Evolutionary conservation across 2,797 vertebrate genomes (phyloP), one percentile per base, ranked within the genome.

Genomic region (Melanotaenia maccullochi): DNA sequence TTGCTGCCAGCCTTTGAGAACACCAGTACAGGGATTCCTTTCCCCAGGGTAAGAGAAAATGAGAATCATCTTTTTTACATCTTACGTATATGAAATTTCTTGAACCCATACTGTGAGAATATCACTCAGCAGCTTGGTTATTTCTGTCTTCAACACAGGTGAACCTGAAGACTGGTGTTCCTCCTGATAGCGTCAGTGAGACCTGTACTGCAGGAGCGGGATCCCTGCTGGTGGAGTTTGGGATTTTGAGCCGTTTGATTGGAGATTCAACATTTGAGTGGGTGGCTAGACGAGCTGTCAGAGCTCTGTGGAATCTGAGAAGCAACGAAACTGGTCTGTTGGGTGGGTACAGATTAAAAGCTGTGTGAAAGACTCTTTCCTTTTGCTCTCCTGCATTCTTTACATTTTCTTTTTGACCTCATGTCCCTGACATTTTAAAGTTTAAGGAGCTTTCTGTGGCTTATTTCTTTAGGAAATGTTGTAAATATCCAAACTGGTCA

Each of bases 401-500:
- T 67, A 7, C 60, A 7, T 0, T 59, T 55, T 44, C 4, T 54
- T 57, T 12, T 62, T 1, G 18, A 18, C 12, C 3, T 32, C 13
- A 24, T 32, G 33, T 20, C 3, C 2, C 0, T 18, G 1, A 9
- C 5, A 7, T 28, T 20, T n/a, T 35, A 14, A 38, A 24, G 13
- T 13, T 6, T 57, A 58, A n/a, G 38, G 14, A 68, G 30, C 2
- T 63, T 30, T 52, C 16, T 83, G n/a, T 59, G 8, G 51, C 82
- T 68, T 68, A 7, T 73, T 9, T 55, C 11, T 56, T 11, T 75
- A 99, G 98, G 98, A 35, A 99, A 99, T 33, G 97, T 99, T 62
- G 96, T 99, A 63, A 97, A 99, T 85, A 98, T 99, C 89, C 98
- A 99, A 90, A 99, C 98, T 0, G 98, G 98, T 62, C 96, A 96